Evolutionary conservation across 2,797 vertebrate species (phyloP).

Genomic region (Lycodopsis pacificus): DNA sequence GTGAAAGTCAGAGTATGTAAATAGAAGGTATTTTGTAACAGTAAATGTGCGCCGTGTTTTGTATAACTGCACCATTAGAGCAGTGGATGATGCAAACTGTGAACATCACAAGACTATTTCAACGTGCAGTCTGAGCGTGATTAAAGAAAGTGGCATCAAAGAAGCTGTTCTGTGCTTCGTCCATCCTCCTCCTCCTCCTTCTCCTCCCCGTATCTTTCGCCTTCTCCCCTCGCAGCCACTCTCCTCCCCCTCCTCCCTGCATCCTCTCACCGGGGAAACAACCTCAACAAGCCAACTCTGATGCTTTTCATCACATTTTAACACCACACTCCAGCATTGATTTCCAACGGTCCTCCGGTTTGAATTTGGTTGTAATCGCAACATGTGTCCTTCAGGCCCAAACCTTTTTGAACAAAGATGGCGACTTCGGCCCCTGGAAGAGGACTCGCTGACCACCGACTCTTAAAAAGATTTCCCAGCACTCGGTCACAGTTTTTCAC

Average conservation of each 20-base stretch:
- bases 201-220: background rate
- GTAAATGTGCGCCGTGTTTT: background rate
- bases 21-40: background rate
- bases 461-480: background rate
- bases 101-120: background rate
- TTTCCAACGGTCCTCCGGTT: conserved; percentile 10
- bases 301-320: conserved; percentile 11
- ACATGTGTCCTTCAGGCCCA: background rate
- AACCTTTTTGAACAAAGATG: conserved; percentile 25
- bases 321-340: background rate
- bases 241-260: background rate
- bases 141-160: conserved; percentile 27
- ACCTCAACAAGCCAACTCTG: background rate
- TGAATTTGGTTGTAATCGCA: conserved; percentile 8
- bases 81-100: conserved; percentile 22
- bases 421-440: background rate
- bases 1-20: background rate
- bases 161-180: background rate
- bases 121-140: conserved; percentile 15
- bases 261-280: conserved; percentile 5
- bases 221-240: background rate
- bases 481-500: conserved; percentile 1
- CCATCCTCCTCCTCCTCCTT: background rate
- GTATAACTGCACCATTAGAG: conserved; percentile 6
- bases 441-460: background rate